Base-by-base conservation (phyloP, 2,797 vertebrate species). In the Tenualosa thibaudeaui region DNA sequence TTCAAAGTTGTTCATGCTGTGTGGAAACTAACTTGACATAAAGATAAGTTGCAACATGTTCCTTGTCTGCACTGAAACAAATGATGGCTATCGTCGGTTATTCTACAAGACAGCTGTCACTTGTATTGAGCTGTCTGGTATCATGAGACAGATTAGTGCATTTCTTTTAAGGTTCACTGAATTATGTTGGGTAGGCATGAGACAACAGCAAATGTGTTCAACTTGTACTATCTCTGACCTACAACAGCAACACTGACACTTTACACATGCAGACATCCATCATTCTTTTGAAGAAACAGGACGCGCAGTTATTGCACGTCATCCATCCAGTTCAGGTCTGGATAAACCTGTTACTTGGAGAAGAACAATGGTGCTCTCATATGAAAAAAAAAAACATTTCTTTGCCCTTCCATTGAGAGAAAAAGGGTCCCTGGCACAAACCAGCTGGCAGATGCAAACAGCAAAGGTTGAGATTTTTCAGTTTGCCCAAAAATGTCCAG, bases 241-340 rank as follows among this genome's bases (percentile, higher is more conserved):
- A 43, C 37, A 78, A 22, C 17, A 19, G 37, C 17, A 78, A 46
- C 7, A 19, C 3, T 78, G 3, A 54, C 53, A 54, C 24, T 2
- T 37, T 15, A 78, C 71, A 43, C 5, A 17, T 78, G 71, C 15
- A 78, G 71, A 43, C 71, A 78, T 78, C 71, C 26, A 71, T 71
- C 68, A 71, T 71, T 71, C 31, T 15, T 78, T 9, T 17, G 5
- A 6, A 78, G 37, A 78, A 43, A 22, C 40, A 78, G 71, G 19
- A 78, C 71, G 43, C 46, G 17, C 71, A 46, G 71, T 78, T 78
- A 6, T 17, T 40, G 13, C 71, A 19, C 22, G 71, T 78, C 15
- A 78, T 78, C 40, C 22, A 46, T 78, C 40, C 71, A 46, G 71
- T 78, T 78, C 40, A 78, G 37, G 71, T 78, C 71, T 78, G 37